These are phyloP conservation scores for Tiliacea citrago DNA, from an alignment of 2,888 invertebrate genomes.

Conservation along the genomic window DNA sequence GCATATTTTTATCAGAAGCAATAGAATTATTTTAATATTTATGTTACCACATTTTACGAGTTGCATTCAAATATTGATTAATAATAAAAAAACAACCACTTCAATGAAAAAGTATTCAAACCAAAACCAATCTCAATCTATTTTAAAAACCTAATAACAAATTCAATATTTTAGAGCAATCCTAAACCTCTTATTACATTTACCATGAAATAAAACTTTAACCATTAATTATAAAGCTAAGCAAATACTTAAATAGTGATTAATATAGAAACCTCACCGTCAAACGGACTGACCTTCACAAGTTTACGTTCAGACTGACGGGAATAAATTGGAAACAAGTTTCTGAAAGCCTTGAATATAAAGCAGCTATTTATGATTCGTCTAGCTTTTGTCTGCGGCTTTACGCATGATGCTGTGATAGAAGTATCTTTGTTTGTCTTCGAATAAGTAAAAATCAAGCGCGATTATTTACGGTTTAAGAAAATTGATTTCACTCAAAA, in stretches of 20 bases:
- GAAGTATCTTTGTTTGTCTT: neutral
- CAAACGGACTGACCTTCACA: conserved; percentile 49
- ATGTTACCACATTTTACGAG: neutral
- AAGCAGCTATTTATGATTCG: conserved; percentile 26
- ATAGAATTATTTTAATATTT: neutral
- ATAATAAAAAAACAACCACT: neutral
- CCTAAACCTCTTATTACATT: conserved; percentile 22
- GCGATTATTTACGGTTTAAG: too few relatives aligned
- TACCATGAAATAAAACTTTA: conserved; percentile 47
- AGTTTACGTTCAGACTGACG: conserved; percentile 43
- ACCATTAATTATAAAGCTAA: conserved; percentile 51
- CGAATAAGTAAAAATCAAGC: neutral
- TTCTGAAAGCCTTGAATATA: conserved; percentile 45
- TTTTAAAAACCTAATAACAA: neutral
- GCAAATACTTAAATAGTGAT: conserved; percentile 52
- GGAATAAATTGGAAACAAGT: conserved; percentile 51
- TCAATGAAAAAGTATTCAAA: neutral
- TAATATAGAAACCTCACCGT: conserved; percentile 43
- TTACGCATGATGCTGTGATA: neutral
- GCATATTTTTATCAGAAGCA: neutral
- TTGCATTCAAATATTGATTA: neutral
- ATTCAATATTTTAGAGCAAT: conserved; percentile 10
- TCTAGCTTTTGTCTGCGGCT: neutral
- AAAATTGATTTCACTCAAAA: too few relatives aligned
- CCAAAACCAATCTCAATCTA: neutral